A percentile compares a stretch with the other conserved stretches of the same genome.
Conservation (phyloP, 2,888 invertebrate genomes). For the Tridacna crocea region DNA sequence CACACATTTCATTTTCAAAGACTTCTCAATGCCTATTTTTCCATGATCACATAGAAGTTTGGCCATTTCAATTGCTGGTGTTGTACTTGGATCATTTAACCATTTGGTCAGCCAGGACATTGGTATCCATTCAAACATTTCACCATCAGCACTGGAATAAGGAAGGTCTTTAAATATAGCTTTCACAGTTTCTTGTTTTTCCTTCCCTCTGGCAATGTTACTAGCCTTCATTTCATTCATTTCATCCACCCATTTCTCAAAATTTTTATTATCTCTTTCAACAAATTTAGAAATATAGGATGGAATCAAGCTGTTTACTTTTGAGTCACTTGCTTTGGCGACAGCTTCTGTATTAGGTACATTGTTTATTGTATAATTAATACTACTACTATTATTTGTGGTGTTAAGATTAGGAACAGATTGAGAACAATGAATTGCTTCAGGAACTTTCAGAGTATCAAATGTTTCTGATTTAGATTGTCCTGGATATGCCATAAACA, state of each 20-base stretch:
- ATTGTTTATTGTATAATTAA: background rate
- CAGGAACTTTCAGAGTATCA: background rate
- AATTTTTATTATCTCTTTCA: conserved; percentile 82
- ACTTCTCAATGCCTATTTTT: conserved; percentile 58
- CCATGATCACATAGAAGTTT: conserved; percentile 84
- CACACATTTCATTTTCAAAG: conserved; percentile 67
- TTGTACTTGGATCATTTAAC: conserved; percentile 83
- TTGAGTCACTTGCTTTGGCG: background rate
- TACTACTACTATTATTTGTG: background rate
- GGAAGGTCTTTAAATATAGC: conserved; percentile 67
- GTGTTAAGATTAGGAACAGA: conserved; percentile 10
- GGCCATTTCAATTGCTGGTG: conserved; percentile 85
- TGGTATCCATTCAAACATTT: conserved; percentile 85
- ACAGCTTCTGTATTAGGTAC: background rate
- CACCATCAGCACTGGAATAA: conserved; percentile 45
- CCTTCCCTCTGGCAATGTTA: conserved; percentile 75
- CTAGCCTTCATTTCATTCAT: conserved; percentile 69
- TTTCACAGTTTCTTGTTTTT: conserved; percentile 76
- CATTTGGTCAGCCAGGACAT: conserved; percentile 86
- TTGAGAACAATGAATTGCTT: background rate
- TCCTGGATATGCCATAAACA: background rate
- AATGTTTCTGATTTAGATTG: background rate
- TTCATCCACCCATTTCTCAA: conserved; percentile 84
- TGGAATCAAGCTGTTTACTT: conserved; percentile 31
- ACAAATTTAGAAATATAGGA: conserved; percentile 73